These are phyloP conservation scores for Ciconia maguari DNA, from an alignment of 2,113 vertebrate genomes.

Conservation along the genomic window DNA sequence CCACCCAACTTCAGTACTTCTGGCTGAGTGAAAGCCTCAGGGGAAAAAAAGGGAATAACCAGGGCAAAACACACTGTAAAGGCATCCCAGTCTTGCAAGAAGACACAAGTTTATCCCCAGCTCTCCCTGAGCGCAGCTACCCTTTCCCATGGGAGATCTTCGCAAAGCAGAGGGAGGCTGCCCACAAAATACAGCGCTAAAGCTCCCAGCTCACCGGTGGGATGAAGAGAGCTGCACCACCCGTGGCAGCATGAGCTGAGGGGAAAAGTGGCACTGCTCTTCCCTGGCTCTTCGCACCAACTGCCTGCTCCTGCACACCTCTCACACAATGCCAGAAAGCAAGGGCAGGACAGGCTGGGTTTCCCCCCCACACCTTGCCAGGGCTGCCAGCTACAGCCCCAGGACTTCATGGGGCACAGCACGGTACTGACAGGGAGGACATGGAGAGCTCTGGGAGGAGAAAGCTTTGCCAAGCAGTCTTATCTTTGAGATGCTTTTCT, in stretches of 20 bases:
- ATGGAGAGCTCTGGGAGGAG: background rate
- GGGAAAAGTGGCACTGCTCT: accelerated
- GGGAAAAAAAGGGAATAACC: background rate
- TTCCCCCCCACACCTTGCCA: background rate
- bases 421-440: background rate
- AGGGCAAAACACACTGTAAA: background rate
- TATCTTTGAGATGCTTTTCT: conserved; percentile 1
- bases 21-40: background rate
- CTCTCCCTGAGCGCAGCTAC: background rate
- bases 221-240: background rate
- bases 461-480: background rate
- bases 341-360: background rate
- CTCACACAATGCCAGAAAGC: accelerated
- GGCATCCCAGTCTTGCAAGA: background rate
- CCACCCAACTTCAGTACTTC: background rate
- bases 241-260: accelerated
- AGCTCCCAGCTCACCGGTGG: background rate
- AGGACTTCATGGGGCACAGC: background rate
- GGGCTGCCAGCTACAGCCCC: background rate
- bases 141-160: background rate
- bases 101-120: background rate
- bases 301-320: background rate
- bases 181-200: background rate
- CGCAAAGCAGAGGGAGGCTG: background rate
- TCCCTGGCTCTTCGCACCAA: background rate